phyloP scores from a whole-genome alignment of 2,113 vertebrate species.

The Microcebus ravelobensis region DNA sequence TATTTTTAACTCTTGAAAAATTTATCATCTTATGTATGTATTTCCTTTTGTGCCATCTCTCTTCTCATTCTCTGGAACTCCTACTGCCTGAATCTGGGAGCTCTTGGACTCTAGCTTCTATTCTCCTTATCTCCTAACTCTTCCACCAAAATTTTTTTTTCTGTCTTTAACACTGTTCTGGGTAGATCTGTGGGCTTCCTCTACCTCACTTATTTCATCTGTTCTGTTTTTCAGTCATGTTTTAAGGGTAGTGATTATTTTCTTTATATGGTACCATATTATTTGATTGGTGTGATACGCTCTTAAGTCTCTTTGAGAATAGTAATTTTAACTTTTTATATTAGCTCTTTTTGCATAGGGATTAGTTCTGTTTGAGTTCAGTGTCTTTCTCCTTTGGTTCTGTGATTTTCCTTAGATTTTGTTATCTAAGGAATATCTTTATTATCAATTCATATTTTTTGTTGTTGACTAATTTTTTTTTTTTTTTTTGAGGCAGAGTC shows the following conservation, averaged over 20 bases:
- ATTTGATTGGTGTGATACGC: neutral
- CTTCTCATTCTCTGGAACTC: neutral
- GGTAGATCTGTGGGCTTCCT: neutral
- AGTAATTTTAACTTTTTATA: neutral
- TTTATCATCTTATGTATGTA: neutral
- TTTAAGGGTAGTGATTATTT: neutral
- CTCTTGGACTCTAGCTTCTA: neutral
- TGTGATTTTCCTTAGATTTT: neutral
- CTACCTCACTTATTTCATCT: neutral
- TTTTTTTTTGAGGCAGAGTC: too few species aligned
- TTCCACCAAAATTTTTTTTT: neutral
- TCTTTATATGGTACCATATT: neutral
- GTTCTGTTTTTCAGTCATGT: neutral
- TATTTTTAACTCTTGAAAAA: neutral
- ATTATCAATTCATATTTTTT: neutral
- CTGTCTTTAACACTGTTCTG: neutral
- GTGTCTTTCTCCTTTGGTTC: neutral
- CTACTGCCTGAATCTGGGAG: neutral
- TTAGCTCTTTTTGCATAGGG: neutral
- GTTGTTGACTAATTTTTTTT: too few species aligned
- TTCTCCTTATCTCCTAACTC: neutral
- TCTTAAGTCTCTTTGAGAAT: neutral
- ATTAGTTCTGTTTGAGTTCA: neutral
- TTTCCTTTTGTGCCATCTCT: neutral
- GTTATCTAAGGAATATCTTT: neutral